Evolutionary conservation across 2,888 invertebrate genomes (phyloP).

Genomic region (Chaetogeoica ovagalla): DNA sequence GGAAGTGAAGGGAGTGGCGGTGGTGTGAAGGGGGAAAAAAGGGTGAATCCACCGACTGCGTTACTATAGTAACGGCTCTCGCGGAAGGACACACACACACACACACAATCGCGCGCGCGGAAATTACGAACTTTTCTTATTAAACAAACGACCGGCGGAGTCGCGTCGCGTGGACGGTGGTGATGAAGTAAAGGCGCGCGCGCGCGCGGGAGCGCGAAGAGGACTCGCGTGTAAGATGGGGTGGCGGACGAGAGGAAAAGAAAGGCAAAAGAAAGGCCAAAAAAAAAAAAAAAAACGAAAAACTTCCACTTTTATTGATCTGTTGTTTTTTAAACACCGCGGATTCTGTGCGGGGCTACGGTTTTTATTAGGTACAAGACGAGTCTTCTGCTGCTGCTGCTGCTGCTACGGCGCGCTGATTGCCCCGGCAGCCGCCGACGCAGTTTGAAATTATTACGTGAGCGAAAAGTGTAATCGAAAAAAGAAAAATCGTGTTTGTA

Average conservation of each 20-base stretch:
- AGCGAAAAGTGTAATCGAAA: too few species aligned
- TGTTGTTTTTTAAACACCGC: constrained; percentile 53
- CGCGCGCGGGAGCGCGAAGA: constrained; percentile 26
- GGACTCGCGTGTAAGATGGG: background rate
- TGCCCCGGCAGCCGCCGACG: too few species aligned
- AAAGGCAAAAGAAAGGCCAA: constrained; percentile 2
- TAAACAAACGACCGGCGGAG: constrained; percentile 50
- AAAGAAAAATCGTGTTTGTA: too few species aligned
- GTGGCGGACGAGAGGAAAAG: background rate
- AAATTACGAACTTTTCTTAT: constrained; percentile 53
- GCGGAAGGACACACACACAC: constrained; percentile 50
- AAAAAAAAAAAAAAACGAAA: constrained; percentile 34
- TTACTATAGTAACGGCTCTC: constrained; percentile 52
- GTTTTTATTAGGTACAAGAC: constrained; percentile 38
- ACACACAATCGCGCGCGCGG: constrained; percentile 50
- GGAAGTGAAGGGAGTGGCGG: background rate
- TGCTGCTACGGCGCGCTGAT: too few species aligned
- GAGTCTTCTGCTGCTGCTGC: too few species aligned
- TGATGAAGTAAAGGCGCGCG: constrained; percentile 37
- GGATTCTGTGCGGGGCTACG: constrained; percentile 41
- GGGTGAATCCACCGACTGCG: constrained; percentile 49
- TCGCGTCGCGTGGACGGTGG: background rate
- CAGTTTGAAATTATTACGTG: too few species aligned
- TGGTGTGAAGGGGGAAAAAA: constrained; percentile 30
- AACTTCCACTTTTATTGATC: constrained; percentile 53